Evolutionary conservation across 1,140 invertebrate genomes (phyloP), one percentile per base, ranked within the genome.

Genomic region (Drosophila persimilis): DNA sequence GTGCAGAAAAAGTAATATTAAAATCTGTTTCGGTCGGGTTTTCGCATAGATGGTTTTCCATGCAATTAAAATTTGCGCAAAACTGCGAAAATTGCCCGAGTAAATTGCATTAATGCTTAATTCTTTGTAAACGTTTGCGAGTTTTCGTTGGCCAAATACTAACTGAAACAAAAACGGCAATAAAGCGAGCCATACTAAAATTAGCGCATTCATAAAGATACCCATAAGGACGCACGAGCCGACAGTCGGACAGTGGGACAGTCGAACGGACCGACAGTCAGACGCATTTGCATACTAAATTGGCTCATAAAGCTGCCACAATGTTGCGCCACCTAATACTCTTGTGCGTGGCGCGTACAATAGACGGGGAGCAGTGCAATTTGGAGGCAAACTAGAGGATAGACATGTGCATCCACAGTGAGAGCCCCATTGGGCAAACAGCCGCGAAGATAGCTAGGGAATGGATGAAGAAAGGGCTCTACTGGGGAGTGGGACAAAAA

Each of bases 81-180:
- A 81, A 62, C 80, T 65, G 77, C 62, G 53, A 77, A 67, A 80
- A 73, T 60, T 35, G 35, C 13, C 11, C 35, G 31, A 35, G 41
- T 41, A 61, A 67, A 86, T 74, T 86, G 73, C 79, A 74, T 85
- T 86, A 86, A 86, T 77, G 77, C 65, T 85, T 85, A 86, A 80
- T 85, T 77, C 69, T 53, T 63, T 73, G 72, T 77, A 74, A 86
- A 86, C 71, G 60, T 67, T 70, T 77, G 69, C 63, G 17, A 8
- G 55, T 70, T 58, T 73, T 48, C 54, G 56, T 60, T 74, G 41
- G 61, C 17, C 58, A 61, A 85, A 52, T 52, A 50, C 44, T 63
- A 76, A 60, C 41, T 51, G 17, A 57, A 71, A 80, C 77, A 77
- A 62, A 58, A 63, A 54, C 11, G 9, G 17, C 7, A 43, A 22